Evolutionary conservation across 2,888 invertebrate genomes (phyloP), one percentile per base, ranked within the genome.

Genomic region (Papilio gigon): DNA sequence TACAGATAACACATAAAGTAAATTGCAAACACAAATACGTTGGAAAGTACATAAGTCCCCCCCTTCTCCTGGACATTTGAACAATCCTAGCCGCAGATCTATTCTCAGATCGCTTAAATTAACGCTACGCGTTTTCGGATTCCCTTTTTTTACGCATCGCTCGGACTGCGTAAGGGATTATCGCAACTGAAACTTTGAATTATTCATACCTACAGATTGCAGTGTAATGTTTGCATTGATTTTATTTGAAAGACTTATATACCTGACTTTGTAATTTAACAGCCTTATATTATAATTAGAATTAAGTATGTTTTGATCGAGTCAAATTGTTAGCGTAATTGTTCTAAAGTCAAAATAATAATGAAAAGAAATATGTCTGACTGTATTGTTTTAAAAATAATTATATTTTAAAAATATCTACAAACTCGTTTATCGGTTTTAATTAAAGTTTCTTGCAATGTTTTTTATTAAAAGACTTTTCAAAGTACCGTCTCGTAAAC

Each of bases 71-170:
- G 17, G 25, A n/a, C 30, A 9, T 53, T 30, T 30, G 4, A 17
- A 53, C 53, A 53, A 30, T 53, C 22, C 6, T 20, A 20, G n/a
- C 5, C 30, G 53, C 14, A 42, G 30, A 62, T 62, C 44, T 62
- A 44, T 62, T 44, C 20, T 62, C 2, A 62, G 30, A 62, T 62
- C 44, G 62, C 44, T 30, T 62, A 30, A 53, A 53, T 53, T 30
- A 62, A 62, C 62, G 62, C 42, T 47, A 62, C 44, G 17, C 56
- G 30, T 62, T 62, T 62, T 47, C 6, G 62, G 62, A 33, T 62
- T 62, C 20, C 20, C 14, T 42, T 47, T 62, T 47, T 62, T 47
- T 47, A 6, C 4, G 27, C 62, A 17, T 61, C 17, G 11, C 30
- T 40, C 17, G 12, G 61, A 53, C 53, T 47, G 30, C 50, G 63